Evolutionary conservation across 1,140 invertebrate genomes (phyloP).

Genomic region (Mamestra configurata): DNA sequence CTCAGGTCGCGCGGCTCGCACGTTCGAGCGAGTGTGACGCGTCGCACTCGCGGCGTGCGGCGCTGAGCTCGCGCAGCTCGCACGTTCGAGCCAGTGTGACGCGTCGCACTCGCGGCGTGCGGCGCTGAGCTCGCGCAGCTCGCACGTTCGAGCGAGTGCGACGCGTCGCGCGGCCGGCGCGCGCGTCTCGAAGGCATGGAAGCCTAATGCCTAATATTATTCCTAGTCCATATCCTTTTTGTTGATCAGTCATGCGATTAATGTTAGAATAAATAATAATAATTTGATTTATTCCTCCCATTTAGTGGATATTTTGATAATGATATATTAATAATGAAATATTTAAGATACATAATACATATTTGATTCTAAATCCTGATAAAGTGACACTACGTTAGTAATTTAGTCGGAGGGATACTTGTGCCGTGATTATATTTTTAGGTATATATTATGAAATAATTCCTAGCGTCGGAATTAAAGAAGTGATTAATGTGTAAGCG

Average conservation of each 20-base stretch:
- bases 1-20: too few species aligned
- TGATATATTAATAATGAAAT: slow-evolving; percentile 88
- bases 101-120: background rate
- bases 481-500: slow-evolving; percentile 88
- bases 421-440: slow-evolving; percentile 88
- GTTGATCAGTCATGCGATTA: slow-evolving; percentile 88
- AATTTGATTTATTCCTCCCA: slow-evolving; percentile 88
- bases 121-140: slow-evolving; percentile 4
- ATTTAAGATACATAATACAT: slow-evolving; percentile 88
- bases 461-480: slow-evolving; percentile 88
- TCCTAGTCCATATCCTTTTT: slow-evolving; percentile 88
- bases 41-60: slow-evolving; percentile 8
- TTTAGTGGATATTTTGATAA: slow-evolving; percentile 89
- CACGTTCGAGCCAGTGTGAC: slow-evolving; percentile 16
- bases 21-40: slow-evolving; percentile 18
- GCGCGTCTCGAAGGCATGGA: slow-evolving; percentile 74
- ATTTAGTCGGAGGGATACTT: slow-evolving; percentile 88
- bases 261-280: slow-evolving; percentile 87
- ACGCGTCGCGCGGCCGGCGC: slow-evolving; percentile 50
- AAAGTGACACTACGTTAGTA: slow-evolving; percentile 88
- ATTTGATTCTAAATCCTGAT: slow-evolving; percentile 88
- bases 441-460: slow-evolving; percentile 88
- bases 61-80: too few species aligned
- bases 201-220: slow-evolving; percentile 86
- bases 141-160: slow-evolving; percentile 29